Evolutionary conservation across 2,888 invertebrate genomes (phyloP), one percentile per base, ranked within the genome.

Genomic region (Chesias legatella): DNA sequence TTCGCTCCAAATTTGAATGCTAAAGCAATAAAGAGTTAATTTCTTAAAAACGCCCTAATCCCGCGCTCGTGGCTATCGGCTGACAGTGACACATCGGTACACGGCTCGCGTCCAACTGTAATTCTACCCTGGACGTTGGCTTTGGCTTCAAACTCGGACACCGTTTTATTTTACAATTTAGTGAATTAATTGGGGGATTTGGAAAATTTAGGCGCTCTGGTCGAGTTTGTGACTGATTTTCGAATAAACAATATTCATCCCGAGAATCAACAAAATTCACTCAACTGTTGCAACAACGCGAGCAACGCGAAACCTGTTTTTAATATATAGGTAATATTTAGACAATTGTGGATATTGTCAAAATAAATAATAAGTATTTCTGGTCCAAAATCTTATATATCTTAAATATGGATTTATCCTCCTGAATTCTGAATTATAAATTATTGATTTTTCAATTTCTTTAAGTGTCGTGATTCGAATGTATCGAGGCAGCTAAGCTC

Each of bases 71-170:
- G 64, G 69, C 68, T 49, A 67, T 71, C 65, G 79, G 75, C 63
- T 89, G 88, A 88, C 88, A 88, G 83, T 89, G 88, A 89, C 88
- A 85, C 86, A 89, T 89, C 78, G 86, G 79, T 88, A 88, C 88
- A 89, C 59, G 86, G 75, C 69, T 78, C 77, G 74, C 73, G 82
- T 82, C 83, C 78, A 66, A 78, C 72, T 86, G 82, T 86, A 84
- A 85, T 85, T 85, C 85, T 77, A 86, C 79, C 81, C 63, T 66
- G 13, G 13, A 2, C 5, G 63, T 60, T 58, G 67, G 59, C 59
- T 58, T 63, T n/a, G n/a, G n/a, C n/a, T n/a, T n/a, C n/a, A n/a
- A n/a, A n/a, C 60, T 59, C 35, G 29, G 31, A 60, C 67, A 76
- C 70, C 64, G 67, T 72, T 79, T 74, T 77, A 76, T 76, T 77